Percentiles rank a stretch among this genome's conserved stretches.
Evolutionary conservation across 2,797 vertebrate species (phyloP).

Genomic region (Gymnothorax javanicus): DNA sequence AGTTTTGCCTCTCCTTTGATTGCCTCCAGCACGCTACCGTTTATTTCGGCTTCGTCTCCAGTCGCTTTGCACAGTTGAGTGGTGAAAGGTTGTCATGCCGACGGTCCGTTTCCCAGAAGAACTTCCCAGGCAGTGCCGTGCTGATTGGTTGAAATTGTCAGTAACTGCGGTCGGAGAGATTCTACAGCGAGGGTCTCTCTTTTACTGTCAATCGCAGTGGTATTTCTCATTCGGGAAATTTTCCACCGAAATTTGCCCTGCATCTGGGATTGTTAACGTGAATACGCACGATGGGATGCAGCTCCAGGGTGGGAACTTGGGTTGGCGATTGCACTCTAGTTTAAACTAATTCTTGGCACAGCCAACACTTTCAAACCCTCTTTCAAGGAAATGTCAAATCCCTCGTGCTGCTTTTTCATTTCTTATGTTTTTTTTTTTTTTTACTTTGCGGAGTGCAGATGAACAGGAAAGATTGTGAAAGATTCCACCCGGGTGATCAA

Average conservation of each 20-base stretch:
- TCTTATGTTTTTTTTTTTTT: not conserved
- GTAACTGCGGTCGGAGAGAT: not conserved
- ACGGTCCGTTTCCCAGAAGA: not conserved
- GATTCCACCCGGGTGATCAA: not conserved
- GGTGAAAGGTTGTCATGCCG: not conserved
- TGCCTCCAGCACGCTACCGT: not conserved
- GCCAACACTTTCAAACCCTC: conserved; percentile 1
- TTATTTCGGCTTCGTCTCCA: not conserved
- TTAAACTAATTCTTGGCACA: not conserved
- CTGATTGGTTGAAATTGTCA: conserved; percentile 2
- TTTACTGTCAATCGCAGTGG: not conserved
- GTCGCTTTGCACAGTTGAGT: not conserved
- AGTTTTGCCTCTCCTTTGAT: not conserved
- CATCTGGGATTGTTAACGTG: not conserved
- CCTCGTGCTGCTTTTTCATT: not conserved
- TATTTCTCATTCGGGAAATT: not conserved
- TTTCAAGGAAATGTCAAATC: conserved; percentile 2
- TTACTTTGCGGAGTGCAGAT: not conserved
- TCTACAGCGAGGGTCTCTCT: not conserved
- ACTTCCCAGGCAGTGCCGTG: not conserved
- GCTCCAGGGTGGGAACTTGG: not conserved
- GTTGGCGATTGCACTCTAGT: not conserved
- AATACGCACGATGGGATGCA: not conserved
- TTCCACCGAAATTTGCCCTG: not conserved
- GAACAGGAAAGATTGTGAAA: not conserved